Evolutionary conservation across 2,888 invertebrate species (phyloP).

Genomic region (Drosophila pegasa): DNA sequence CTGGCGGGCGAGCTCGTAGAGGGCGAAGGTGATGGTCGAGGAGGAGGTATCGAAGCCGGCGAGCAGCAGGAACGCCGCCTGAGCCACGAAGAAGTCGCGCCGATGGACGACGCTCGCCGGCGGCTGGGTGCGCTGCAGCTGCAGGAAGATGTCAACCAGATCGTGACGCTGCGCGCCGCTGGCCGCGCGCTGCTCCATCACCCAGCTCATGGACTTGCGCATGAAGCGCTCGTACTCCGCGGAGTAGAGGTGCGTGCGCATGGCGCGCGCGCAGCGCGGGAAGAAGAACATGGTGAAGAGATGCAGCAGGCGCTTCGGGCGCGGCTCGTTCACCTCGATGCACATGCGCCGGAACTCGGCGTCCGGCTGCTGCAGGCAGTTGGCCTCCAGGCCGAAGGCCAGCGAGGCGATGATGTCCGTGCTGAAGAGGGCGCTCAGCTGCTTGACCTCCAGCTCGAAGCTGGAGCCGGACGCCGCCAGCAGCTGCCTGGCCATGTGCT

Average conservation of each 20-base stretch:
- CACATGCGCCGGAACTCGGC: conserved; percentile 84
- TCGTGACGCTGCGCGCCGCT: conserved; percentile 84
- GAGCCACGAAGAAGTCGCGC: conserved; percentile 79
- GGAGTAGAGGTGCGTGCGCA: conserved; percentile 79
- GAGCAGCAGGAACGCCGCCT: conserved; percentile 79
- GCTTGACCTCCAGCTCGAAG: conserved; percentile 73
- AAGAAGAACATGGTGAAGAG: conserved; percentile 84
- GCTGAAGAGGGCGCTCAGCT: conserved; percentile 80
- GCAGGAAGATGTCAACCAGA: conserved; percentile 85
- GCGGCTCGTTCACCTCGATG: conserved; percentile 82
- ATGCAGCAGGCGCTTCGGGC: conserved; percentile 80
- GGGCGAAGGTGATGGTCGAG: conserved; percentile 84
- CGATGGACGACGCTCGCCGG: conserved; percentile 60
- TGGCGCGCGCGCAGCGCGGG: conserved; percentile 77
- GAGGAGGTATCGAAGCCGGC: conserved; percentile 83
- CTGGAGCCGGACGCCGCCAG: conserved; percentile 15
- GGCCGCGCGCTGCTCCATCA: conserved; percentile 82
- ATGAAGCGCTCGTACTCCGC: conserved; percentile 82
- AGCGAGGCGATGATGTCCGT: conserved; percentile 85
- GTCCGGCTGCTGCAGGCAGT: conserved; percentile 84
- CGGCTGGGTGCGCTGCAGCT: conserved; percentile 77
- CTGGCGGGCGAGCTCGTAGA: conserved; percentile 84
- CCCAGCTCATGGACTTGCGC: conserved; percentile 82
- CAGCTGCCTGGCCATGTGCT: conserved; percentile 59
- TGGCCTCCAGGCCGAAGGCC: conserved; percentile 85